Percentiles rank a stretch among this genome's conserved stretches.
Evolutionary conservation across 2,888 invertebrate genomes (phyloP).

Genomic region (Macaria liturata): DNA sequence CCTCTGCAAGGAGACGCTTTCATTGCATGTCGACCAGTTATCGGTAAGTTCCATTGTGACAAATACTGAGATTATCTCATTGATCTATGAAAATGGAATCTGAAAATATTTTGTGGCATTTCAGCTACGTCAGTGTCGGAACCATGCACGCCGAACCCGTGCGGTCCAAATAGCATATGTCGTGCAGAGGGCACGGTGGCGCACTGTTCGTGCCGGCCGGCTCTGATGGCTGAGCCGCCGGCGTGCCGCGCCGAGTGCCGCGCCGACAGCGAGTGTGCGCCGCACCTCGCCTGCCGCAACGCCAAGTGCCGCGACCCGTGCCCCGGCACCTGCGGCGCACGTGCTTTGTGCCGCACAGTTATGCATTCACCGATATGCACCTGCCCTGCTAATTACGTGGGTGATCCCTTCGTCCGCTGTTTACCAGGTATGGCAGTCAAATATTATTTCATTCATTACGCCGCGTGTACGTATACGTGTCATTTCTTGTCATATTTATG

Average conservation of each 20-base stretch:
- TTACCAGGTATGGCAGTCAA: conserved; percentile 75
- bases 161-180: conserved; percentile 88
- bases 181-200: conserved; percentile 85
- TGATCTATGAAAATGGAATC: too few species aligned
- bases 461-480: too few species aligned
- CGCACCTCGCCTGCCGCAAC: conserved; percentile 85
- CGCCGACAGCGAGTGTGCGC: conserved; percentile 86
- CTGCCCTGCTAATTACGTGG: conserved; percentile 86
- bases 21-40: conserved; percentile 84
- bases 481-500: not conserved
- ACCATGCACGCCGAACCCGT: conserved; percentile 87
- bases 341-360: conserved; percentile 88
- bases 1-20: conserved; percentile 92
- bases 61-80: too few species aligned
- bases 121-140: conserved; percentile 63
- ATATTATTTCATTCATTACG: not conserved
- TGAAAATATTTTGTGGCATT: conserved; percentile 7
- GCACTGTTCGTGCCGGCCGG: conserved; percentile 87
- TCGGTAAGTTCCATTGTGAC: conserved; percentile 55
- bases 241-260: conserved; percentile 90
- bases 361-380: conserved; percentile 91
- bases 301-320: conserved; percentile 88
- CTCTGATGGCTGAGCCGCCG: conserved; percentile 88
- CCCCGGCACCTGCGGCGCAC: conserved; percentile 89
- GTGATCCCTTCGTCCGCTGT: conserved; percentile 89